These are phyloP conservation scores for Belgica antarctica DNA, from an alignment of 2,888 invertebrate species.

Conservation along the genomic window DNA sequence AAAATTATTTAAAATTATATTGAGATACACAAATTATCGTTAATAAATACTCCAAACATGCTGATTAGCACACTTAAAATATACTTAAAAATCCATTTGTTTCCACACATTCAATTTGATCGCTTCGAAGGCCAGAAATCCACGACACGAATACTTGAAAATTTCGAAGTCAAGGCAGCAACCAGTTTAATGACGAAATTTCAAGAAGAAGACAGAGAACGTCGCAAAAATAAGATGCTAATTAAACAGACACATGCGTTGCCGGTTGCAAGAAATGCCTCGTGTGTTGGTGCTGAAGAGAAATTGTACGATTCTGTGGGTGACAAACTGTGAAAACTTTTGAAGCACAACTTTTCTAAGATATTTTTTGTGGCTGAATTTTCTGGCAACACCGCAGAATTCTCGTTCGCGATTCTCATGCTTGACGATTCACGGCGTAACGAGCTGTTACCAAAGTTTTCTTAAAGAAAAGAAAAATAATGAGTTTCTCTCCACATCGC, in stretches of 20 bases:
- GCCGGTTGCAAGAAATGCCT: neutral
- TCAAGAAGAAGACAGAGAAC: constrained; percentile 19
- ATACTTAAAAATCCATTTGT: neutral
- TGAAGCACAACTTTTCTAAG: neutral
- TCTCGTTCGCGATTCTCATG: no score
- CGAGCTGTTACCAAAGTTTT: no score
- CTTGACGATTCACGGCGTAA: no score
- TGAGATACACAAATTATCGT: no score
- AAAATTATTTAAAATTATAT: no score
- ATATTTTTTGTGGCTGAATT: neutral
- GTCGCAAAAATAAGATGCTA: neutral
- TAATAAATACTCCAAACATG: no score
- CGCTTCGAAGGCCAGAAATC: no score
- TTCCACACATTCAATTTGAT: neutral
- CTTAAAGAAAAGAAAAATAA: no score
- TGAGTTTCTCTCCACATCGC: no score
- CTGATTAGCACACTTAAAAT: no score
- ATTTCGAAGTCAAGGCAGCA: neutral
- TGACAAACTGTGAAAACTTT: neutral
- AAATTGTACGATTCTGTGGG: neutral
- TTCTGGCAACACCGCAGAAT: constrained; percentile 39
- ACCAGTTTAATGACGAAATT: neutral
- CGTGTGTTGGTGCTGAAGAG: constrained; percentile 15
- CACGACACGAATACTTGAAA: neutral
- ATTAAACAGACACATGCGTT: constrained; percentile 10